Evolutionary conservation across 2,888 invertebrate species (phyloP).

Genomic region (Mantis religiosa): DNA sequence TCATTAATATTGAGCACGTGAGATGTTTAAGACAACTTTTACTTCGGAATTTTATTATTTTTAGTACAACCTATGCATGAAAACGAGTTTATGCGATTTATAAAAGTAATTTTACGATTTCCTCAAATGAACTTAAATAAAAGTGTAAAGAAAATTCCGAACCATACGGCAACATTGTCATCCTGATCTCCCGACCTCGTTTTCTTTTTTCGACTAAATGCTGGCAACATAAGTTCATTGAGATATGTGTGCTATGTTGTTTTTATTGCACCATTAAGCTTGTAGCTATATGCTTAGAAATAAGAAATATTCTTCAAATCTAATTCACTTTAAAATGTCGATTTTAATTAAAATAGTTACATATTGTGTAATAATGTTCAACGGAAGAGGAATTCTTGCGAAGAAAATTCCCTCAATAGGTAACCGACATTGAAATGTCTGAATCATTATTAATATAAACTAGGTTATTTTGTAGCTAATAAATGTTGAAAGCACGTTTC

Average conservation of each 20-base stretch:
- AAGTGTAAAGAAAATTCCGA: background rate
- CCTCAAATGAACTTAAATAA: too few species aligned
- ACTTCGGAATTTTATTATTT: too few species aligned
- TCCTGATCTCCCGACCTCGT: background rate
- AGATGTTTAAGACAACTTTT: background rate
- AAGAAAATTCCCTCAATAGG: background rate
- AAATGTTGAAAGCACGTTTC: too few species aligned
- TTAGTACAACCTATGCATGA: too few species aligned
- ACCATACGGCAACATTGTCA: background rate
- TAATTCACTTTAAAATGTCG: background rate
- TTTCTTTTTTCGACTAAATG: background rate
- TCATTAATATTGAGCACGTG: background rate
- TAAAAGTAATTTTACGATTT: too few species aligned
- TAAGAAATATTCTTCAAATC: too few species aligned
- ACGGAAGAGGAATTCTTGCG: background rate
- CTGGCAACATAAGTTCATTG: background rate
- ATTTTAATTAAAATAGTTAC: background rate
- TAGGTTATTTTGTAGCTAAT: too few species aligned
- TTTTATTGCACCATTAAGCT: too few species aligned
- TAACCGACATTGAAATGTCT: background rate
- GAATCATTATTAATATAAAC: too few species aligned
- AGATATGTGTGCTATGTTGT: background rate
- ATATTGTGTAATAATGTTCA: background rate
- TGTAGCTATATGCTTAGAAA: too few species aligned
- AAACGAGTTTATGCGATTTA: too few species aligned